Percentiles rank a stretch among this genome's conserved stretches.
Conservation (phyloP, 2,113 vertebrate species). For the Nyctereutes procyonoides region DNA sequence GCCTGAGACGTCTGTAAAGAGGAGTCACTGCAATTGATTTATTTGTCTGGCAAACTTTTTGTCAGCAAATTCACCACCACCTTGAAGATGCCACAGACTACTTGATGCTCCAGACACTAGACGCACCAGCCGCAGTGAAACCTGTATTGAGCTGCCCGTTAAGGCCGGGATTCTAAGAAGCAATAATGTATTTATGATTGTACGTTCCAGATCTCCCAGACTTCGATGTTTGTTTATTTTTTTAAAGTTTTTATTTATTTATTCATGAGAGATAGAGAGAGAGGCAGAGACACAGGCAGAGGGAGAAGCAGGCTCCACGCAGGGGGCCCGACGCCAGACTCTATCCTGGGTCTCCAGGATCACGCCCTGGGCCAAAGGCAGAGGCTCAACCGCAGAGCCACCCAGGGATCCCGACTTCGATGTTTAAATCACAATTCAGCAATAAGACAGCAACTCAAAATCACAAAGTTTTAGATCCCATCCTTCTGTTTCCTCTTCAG, state of each 20-base stretch:
- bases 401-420: background rate
- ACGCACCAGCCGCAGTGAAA: background rate
- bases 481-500: conserved; percentile 31
- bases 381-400: too few species aligned
- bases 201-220: conserved; percentile 27
- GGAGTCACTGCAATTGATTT: conserved; percentile 60
- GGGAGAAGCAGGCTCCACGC: too few species aligned
- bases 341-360: too few species aligned
- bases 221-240: background rate
- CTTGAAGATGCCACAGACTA: conserved; percentile 55
- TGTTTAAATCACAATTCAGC: conserved; percentile 27
- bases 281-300: too few species aligned
- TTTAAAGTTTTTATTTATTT: too few species aligned
- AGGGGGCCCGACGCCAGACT: too few species aligned
- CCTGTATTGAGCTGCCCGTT: background rate
- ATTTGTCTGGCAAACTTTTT: conserved; percentile 48
- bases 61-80: conserved; percentile 53
- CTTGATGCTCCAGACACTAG: background rate
- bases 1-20: conserved; percentile 43
- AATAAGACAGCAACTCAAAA: conserved; percentile 35
- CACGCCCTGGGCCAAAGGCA: too few species aligned
- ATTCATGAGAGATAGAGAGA: too few species aligned
- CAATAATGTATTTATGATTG: conserved; percentile 48
- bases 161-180: conserved; percentile 18
- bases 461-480: conserved; percentile 35